These are phyloP conservation scores for Drosophila affinis DNA, from an alignment of 2,888 invertebrate genomes.

Conservation along the genomic window DNA sequence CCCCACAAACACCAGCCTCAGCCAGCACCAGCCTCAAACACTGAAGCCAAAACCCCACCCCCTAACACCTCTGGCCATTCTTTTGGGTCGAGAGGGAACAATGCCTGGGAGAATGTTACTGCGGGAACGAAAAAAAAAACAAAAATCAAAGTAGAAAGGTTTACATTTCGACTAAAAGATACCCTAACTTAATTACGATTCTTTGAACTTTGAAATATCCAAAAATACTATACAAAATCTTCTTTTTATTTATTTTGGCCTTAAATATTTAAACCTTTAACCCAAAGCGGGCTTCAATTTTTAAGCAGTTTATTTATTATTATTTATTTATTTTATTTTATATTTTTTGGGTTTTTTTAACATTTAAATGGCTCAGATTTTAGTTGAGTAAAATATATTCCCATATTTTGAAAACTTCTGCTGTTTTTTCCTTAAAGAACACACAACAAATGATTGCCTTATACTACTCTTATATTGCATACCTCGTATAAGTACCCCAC, in stretches of 20 bases:
- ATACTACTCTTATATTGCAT: neutral
- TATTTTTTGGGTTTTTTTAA: no score
- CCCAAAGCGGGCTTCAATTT: no score
- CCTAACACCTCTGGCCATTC: conserved; percentile 5
- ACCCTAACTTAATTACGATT: neutral
- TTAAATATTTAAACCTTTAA: no score
- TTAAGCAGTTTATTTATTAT: no score
- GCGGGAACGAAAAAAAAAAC: neutral
- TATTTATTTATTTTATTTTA: no score
- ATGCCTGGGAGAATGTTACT: conserved; percentile 7
- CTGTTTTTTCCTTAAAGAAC: neutral
- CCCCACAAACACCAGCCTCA: neutral
- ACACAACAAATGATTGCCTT: neutral
- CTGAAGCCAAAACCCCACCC: neutral
- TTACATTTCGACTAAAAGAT: neutral
- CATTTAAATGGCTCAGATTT: no score
- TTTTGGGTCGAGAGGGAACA: conserved; percentile 12
- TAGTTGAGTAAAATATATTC: no score
- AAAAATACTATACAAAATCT: neutral
- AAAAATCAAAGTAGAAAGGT: neutral
- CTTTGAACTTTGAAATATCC: no score
- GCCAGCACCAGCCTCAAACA: neutral
- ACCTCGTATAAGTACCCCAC: neutral
- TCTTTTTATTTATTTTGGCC: neutral
- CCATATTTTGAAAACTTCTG: no score